Evolutionary conservation across 1,140 invertebrate genomes (phyloP).

Genomic region (Drosophila sucinea): DNA sequence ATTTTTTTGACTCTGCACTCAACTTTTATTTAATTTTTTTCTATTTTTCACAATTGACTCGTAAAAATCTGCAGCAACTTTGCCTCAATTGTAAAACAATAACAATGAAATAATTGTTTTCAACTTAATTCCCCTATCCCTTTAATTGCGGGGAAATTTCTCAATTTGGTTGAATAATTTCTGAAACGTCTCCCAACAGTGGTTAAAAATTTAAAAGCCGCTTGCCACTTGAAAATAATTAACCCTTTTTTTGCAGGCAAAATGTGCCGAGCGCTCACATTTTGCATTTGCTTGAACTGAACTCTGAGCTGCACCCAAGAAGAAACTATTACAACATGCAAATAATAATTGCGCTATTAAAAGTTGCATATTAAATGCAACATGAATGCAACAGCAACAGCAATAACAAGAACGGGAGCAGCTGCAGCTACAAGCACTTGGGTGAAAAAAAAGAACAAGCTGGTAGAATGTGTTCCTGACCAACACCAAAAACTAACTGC

Average conservation of each 20-base stretch:
- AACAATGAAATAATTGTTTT: background rate
- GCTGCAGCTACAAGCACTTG: constrained; percentile 24
- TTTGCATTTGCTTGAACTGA: constrained; percentile 22
- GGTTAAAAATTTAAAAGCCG: background rate
- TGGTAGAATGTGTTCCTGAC: constrained; percentile 60
- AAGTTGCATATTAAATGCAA: constrained; percentile 79
- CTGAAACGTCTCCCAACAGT: background rate
- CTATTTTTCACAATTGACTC: no score
- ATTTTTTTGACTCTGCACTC: no score
- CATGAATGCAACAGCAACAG: constrained; percentile 54
- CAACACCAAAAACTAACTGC: constrained; percentile 43
- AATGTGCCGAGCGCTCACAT: background rate
- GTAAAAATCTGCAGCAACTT: no score
- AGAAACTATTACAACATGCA: constrained; percentile 72
- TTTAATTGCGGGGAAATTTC: background rate
- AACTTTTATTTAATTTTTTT: no score
- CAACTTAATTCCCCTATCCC: background rate
- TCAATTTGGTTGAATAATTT: background rate
- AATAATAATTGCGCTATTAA: constrained; percentile 81
- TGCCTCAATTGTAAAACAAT: background rate
- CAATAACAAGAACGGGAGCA: constrained; percentile 28
- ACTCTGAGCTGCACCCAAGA: constrained; percentile 3
- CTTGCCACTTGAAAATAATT: constrained; percentile 8
- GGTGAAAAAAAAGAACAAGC: constrained; percentile 42
- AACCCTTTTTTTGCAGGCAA: constrained; percentile 25